Base-by-base conservation (phyloP, 1,140 invertebrate genomes). In the Leptinotarsa texana region DNA sequence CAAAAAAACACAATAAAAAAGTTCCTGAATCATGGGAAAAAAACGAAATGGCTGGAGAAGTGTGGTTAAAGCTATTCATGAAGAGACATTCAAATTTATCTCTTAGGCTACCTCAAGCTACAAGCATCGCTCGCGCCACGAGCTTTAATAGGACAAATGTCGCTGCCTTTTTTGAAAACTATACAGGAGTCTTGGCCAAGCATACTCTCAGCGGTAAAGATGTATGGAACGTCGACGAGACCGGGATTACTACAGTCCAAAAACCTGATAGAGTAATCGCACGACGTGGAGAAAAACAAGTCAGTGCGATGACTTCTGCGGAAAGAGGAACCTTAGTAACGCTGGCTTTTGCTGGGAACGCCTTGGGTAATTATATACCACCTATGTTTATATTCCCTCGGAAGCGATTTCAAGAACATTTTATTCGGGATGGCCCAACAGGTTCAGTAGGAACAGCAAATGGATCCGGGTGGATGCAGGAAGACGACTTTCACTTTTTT, bases 121-220 rank as follows among this genome's bases (percentile, higher is more conserved):
- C 87, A 15, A 87, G 86, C 71, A 75, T 87, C 17, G 80, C 85
- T 33, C 80, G 86, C 75, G 86, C 85, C 13, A 87, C 86, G 15
- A 86, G 83, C 69, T 88, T 88, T 77, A 89, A 89, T 80, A 82
- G 77, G 78, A 80, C 24, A 67, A 88, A 87, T 72, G 85, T 86
- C 4, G 57, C 78, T 62, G 49, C 27, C 67, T 85, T 85, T 77
- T 83, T 51, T 51, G 13, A 51, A n/a, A 13, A 76, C 72, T 75
- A 82, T 63, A 87, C 86, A 78, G 79, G 5, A 18, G 81, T 86
- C 5, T 75, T 85, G 81, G 71, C 83, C 79, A 57, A 78, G 69
- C 22, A 82, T 69, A 76, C 77, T n/a, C 84, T 82, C 75, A 67
- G 77, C 69, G 61, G 77, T 21, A 75, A 81, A 72, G 49, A 80